Base-by-base conservation (phyloP, 2,113 vertebrate species). In the Osmerus eperlanus region DNA sequence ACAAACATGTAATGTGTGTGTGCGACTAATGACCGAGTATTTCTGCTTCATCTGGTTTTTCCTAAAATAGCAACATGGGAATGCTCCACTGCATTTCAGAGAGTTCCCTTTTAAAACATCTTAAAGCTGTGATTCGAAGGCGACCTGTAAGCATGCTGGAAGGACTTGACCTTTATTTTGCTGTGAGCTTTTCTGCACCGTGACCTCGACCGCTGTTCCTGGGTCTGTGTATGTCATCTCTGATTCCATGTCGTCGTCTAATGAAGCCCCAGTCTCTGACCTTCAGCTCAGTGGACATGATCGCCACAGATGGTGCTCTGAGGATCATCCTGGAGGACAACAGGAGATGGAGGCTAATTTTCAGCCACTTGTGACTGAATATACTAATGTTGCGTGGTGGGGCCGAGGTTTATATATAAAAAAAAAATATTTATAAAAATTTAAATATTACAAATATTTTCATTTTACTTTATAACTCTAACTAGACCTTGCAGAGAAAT, bases 161-260 rank as follows among this genome's bases (percentile, higher is more conserved):
- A 11, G 11, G 9, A 11, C 41, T 1, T 47, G 9, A 32, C 28
- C 25, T 28, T 19, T 28, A 29, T 62, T 62, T 19, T 18, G 1
- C 29, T 21, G 13, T n/a, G 21, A 15, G 21, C 54, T n/a, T 56
- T 56, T 5, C n/a, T 56, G 11, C 3, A 32, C 15, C 32, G 61
- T 36, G 61, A 61, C 12, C 59, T 28, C 12, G 14, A 21, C 25
- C 15, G 8, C 32, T 25, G 41, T 23, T 18, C 36, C 16, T 7
- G 32, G 36, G 32, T 51, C 64, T 65, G 41, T 51, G 32, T 69
- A n/a, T 41, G 73, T 84, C 67, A 69, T 36, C 73, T 79, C 71
- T 12, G 28, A 75, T 80, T 54, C 77, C 65, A 15, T 62, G 15
- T 56, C 12, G 8, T 3, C 7, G 28, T 41, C 55, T 60, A 58